phyloP scores from a whole-genome alignment of 2,113 vertebrate species.

The Ancistrus triradiatus region DNA sequence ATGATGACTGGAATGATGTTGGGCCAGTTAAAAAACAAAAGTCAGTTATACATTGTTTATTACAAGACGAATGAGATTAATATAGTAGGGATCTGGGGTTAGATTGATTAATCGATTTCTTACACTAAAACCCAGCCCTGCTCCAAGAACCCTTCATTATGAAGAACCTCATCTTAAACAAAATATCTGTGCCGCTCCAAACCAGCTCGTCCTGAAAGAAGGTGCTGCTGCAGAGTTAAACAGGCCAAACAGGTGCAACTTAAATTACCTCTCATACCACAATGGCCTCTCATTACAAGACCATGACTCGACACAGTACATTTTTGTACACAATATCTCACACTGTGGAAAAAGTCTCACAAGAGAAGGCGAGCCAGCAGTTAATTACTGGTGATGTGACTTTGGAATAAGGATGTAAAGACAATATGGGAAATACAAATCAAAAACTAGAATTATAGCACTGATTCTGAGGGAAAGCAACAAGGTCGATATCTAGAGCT shows the following conservation, averaged over 20 bases:
- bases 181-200: constrained; percentile 34
- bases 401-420: constrained; percentile 4
- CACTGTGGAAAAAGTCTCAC: too few relatives aligned
- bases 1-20: constrained; percentile 7
- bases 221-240: constrained; percentile 32
- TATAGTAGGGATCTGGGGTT: neutral
- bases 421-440: neutral
- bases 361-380: neutral
- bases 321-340: neutral
- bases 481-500: too few relatives aligned
- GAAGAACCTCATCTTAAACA: constrained; percentile 36
- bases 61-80: too few relatives aligned
- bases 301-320: neutral
- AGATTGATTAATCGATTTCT: constrained; percentile 14
- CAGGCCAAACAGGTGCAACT: too few relatives aligned
- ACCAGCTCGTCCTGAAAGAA: constrained; percentile 38
- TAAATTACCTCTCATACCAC: neutral
- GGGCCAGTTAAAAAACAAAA: constrained; percentile 18
- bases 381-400: neutral
- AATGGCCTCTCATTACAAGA: neutral
- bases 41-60: too few relatives aligned
- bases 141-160: constrained; percentile 22
- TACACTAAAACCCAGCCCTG: constrained; percentile 30
- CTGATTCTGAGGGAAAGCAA: too few relatives aligned
- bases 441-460: neutral